Conservation (phyloP, 2,113 vertebrate genomes). For the Hyaena hyaena region DNA sequence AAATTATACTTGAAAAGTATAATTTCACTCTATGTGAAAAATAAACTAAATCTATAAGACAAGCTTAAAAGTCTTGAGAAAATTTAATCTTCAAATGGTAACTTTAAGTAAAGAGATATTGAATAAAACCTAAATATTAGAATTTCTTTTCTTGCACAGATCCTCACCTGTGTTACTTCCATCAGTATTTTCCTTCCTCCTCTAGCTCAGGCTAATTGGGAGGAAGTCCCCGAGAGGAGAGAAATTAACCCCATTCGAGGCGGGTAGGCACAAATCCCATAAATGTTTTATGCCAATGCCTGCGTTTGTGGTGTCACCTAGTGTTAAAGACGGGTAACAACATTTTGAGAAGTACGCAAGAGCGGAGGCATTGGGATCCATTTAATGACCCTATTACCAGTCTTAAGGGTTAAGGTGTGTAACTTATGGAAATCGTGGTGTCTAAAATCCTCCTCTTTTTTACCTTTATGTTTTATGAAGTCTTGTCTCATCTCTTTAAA, state of each 20-base stretch:
- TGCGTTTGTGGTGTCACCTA: constrained; percentile 55
- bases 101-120: background rate
- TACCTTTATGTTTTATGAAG: background rate
- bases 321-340: background rate
- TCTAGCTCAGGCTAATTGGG: background rate
- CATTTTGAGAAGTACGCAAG: background rate
- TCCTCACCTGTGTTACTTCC: background rate
- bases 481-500: background rate
- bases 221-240: background rate
- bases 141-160: background rate
- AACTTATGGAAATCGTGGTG: background rate
- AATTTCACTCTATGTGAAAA: background rate
- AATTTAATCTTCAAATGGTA: constrained; percentile 14
- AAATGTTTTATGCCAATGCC: background rate
- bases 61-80: background rate
- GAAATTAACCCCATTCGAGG: background rate
- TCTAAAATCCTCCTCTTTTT: fast-evolving
- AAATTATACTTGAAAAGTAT: background rate
- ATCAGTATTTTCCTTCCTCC: background rate
- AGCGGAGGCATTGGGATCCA: background rate
- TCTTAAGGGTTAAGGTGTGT: background rate
- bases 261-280: too few relatives aligned
- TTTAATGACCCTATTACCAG: background rate
- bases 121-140: background rate
- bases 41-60: background rate